Evolutionary conservation across 2,797 vertebrate species (phyloP), one percentile per base, ranked within the genome.

Genomic region (Gallinago solitaria): DNA sequence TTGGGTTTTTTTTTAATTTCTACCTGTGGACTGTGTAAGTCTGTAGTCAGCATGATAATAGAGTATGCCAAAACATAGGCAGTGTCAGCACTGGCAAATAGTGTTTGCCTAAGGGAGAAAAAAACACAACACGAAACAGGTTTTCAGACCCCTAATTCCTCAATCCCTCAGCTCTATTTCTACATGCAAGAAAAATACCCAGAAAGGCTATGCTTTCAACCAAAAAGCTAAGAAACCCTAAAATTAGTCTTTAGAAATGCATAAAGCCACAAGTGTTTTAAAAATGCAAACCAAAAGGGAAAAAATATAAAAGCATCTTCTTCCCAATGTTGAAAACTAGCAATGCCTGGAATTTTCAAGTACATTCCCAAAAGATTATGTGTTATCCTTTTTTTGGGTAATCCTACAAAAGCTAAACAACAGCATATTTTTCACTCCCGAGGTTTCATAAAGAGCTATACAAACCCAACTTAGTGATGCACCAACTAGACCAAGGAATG

Each of bases 11-110:
- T 76, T 79, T 2, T 5, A 30, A 48, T 79, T 76, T 71, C 96
- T 97, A 99, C 99, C 99, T 99, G 99, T 92, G 99, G 99, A 96
- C 99, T 99, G 98, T 99, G 99, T 95, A 99, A 97, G 96, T 99
- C 99, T 48, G 99, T 99, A 91, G 99, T 99, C 71, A 99, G 98
- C 99, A 99, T 99, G 79, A 99, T 99, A 96, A 99, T 99, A 77
- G 99, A 99, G 94, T 99, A 99, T 0, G 99, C 99, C 92, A 99
- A 97, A 91, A 99, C 99, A 23, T 99, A 99, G 5, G 99, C 99
- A 2, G 99, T 99, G 97, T 99, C 99, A 30, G 99, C 99, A 54
- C 99, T 99, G 96, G 99, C 99, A 96, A 99, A 99, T 21, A 99
- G 95, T 2, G 98, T 99, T 98, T 99, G 99, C 96, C 99, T 99